Evolutionary conservation across 2,113 vertebrate genomes (phyloP).

Genomic region (Peromyscus californicus): DNA sequence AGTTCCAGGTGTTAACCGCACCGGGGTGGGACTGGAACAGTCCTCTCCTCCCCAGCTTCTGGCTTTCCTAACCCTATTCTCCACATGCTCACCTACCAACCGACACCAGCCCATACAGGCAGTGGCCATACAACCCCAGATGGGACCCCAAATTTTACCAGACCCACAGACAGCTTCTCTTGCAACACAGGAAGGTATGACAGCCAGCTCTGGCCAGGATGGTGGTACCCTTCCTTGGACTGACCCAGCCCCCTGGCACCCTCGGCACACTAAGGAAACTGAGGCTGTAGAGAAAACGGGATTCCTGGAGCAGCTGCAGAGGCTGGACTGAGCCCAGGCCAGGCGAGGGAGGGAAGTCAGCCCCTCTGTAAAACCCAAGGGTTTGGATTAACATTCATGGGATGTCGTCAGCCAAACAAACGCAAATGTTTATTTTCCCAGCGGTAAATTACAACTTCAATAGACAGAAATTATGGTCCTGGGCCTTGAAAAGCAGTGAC

Average conservation of each 20-base stretch:
- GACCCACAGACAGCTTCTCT: not conserved
- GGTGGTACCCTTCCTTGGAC: not conserved
- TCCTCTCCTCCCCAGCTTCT: not conserved
- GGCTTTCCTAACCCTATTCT: not conserved
- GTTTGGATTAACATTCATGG: constrained; percentile 64
- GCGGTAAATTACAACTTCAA: constrained; percentile 83
- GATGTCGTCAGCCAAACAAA: constrained; percentile 62
- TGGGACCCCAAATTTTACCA: not conserved
- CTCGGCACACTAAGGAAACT: not conserved
- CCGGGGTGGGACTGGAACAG: not conserved
- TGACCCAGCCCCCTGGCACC: not conserved
- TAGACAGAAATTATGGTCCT: constrained; percentile 81
- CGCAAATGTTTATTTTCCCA: constrained; percentile 85
- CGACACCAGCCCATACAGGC: not conserved
- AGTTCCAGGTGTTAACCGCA: no score
- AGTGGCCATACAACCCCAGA: no score
- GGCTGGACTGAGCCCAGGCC: not conserved
- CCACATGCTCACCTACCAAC: not conserved
- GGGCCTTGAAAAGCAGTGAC: constrained; percentile 16
- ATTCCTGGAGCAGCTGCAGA: not conserved
- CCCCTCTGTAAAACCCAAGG: not conserved
- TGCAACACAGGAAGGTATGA: not conserved
- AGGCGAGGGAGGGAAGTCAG: accelerated
- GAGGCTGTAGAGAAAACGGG: not conserved
- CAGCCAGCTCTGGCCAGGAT: not conserved